Evolutionary conservation across 2,797 vertebrate species (phyloP), one percentile per base, ranked within the genome.

Genomic region (Chelmon rostratus): DNA sequence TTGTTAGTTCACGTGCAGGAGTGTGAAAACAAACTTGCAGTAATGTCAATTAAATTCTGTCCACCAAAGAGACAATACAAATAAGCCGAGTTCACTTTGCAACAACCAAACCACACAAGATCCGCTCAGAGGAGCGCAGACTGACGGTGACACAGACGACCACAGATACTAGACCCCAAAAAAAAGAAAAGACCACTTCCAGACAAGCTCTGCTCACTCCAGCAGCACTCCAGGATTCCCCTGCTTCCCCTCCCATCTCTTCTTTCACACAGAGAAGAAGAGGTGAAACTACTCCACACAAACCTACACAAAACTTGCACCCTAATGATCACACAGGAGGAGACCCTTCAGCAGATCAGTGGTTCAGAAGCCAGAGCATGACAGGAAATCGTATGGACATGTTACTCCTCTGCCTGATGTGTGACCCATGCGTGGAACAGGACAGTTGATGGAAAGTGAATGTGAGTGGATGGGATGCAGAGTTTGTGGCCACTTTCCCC

Each of bases 41-140:
- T 57, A 66, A 73, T 37, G 16, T 62, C 62, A 76, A 35, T 33
- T 61, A 62, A 82, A 54, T 54, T 19, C 87, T 79, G 46, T 58
- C 84, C 90, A 93, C 86, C 80, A 85, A 89, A 76, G 63, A 33
- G 33, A 85, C 31, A 52, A 61, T 19, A 56, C 70, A 54, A 54
- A 68, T 68, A 83, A 73, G 69, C 67, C 37, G 40, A 78, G 58
- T 8, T 68, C 69, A 86, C 73, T 78, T 72, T 33, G 46, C 75
- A 70, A 83, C 77, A 76, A 81, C 25, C 8, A 76, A 75, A 69
- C 46, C 65, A 76, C 52, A 69, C 21, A 46, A 11, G 49, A 73
- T 46, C 44, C 69, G 66, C 16, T 46, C 18, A 59, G 42, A 53
- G 53, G 47, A 69, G 49, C 2, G 37, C 70, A 82, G 69, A 86